Evolutionary conservation across 2,113 vertebrate genomes (phyloP).

Genomic region (Myanophis thanlyinensis): DNA sequence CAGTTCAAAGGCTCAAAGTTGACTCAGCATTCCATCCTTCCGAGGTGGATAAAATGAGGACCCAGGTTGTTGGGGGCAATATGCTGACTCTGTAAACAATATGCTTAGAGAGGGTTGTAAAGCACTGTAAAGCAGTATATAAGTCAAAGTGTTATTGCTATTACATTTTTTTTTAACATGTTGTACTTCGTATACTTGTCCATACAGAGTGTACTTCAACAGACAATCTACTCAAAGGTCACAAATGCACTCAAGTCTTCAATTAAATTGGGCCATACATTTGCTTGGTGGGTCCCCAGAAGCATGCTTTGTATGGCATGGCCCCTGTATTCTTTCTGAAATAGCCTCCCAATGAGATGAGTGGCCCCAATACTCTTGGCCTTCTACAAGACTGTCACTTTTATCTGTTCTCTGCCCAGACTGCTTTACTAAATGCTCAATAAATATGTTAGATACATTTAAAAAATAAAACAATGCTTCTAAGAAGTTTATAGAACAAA

Average conservation of each 20-base stretch:
- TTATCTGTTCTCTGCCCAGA: neutral
- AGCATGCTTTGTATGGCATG: neutral
- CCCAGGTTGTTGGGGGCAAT: no score
- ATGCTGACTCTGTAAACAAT: no score
- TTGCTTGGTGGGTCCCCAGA: neutral
- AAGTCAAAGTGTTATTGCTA: no score
- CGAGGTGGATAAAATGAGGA: no score
- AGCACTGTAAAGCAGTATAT: no score
- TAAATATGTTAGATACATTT: neutral
- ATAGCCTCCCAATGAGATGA: neutral
- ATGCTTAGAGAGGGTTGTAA: no score
- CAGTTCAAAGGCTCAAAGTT: no score
- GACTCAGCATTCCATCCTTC: no score
- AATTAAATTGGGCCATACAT: neutral
- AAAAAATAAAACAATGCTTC: neutral
- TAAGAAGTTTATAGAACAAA: neutral
- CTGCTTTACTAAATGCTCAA: neutral
- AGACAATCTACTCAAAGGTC: neutral
- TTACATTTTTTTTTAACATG: neutral
- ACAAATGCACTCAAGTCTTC: neutral
- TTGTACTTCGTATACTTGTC: neutral
- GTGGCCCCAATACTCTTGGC: no score
- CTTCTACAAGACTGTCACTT: no score
- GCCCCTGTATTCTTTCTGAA: neutral
- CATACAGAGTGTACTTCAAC: neutral